These are phyloP conservation scores for Marmota flaviventris DNA, from an alignment of 2,113 vertebrate species.

Conservation along the genomic window DNA sequence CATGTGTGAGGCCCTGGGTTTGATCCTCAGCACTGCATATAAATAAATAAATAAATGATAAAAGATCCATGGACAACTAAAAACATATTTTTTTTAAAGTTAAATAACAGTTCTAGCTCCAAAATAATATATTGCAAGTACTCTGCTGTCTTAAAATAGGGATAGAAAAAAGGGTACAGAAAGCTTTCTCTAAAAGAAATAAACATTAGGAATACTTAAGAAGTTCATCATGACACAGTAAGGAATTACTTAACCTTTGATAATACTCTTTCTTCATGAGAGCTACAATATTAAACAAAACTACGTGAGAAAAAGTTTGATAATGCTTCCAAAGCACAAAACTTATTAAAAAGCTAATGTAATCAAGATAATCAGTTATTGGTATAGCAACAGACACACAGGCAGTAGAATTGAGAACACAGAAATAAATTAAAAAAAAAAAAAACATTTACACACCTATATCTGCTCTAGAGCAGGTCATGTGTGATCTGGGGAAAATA, in stretches of 20 bases:
- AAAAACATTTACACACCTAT: background rate
- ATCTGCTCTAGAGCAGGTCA: background rate
- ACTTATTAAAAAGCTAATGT: background rate
- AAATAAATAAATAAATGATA: too few relatives aligned
- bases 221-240: background rate
- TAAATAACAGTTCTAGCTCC: background rate
- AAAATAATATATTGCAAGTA: background rate
- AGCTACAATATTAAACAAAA: background rate
- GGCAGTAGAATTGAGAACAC: background rate
- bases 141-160: background rate
- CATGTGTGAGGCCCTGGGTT: too few relatives aligned
- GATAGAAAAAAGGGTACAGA: background rate
- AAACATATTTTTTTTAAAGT: background rate
- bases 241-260: background rate
- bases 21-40: too few relatives aligned
- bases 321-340: background rate
- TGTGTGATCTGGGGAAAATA: background rate
- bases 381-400: background rate
- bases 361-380: background rate
- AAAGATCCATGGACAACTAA: too few relatives aligned
- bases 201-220: background rate
- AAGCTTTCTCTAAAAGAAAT: background rate
- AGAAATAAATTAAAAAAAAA: background rate
- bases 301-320: background rate
- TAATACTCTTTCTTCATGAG: background rate